Conservation (phyloP, 2,113 vertebrate species). For the Siniperca chuatsi region DNA sequence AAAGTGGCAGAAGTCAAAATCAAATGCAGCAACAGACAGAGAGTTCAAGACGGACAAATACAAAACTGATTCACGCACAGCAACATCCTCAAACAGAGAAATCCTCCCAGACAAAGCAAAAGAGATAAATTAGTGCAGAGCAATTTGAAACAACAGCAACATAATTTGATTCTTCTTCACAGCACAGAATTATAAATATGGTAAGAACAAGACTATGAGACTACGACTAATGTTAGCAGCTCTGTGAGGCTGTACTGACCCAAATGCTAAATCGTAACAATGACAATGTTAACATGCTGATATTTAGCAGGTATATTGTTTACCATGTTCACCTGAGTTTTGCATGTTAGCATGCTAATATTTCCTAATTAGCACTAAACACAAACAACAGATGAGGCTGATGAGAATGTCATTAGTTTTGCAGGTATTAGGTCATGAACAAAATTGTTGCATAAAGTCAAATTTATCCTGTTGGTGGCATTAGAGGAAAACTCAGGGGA, state of each 20-base stretch:
- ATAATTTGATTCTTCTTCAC: background rate
- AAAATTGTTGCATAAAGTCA: background rate
- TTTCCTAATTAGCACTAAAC: background rate
- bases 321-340: background rate
- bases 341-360: background rate
- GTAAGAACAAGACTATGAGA: background rate
- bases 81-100: background rate
- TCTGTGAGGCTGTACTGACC: no score
- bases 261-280: background rate
- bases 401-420: background rate
- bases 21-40: background rate
- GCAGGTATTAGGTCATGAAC: background rate
- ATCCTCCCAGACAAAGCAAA: background rate
- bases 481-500: no score
- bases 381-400: background rate
- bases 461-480: background rate
- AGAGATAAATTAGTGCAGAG: background rate
- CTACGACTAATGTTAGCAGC: no score
- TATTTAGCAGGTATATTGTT: background rate
- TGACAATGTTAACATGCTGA: background rate
- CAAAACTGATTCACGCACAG: background rate
- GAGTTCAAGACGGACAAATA: background rate
- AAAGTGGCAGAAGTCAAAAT: background rate
- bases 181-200: background rate
- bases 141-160: background rate